Conservation (phyloP, 1,140 invertebrate genomes). For the Dreissena rostriformis region DNA sequence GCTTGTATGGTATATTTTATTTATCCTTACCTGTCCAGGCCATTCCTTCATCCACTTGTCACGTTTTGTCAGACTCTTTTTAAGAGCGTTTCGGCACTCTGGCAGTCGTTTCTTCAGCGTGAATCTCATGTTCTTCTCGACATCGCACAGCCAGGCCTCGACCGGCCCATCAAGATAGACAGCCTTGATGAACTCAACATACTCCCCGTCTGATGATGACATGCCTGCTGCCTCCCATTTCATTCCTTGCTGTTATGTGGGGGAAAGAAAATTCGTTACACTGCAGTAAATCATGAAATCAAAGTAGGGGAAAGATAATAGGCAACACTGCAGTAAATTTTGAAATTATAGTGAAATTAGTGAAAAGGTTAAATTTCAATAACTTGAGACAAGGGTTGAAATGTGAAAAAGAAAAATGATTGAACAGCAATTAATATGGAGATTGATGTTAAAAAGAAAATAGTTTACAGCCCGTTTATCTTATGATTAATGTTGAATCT, state of each 20-base stretch:
- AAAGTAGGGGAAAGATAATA: no score
- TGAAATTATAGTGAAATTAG: no score
- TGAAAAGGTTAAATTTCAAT: no score
- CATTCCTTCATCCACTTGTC: constrained; percentile 83
- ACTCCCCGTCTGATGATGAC: constrained; percentile 91
- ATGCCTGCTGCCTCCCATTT: constrained; percentile 87
- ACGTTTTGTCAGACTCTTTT: constrained; percentile 80
- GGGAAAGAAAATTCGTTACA: background rate
- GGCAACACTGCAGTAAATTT: no score
- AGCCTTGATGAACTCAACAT: constrained; percentile 87
- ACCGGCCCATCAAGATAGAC: constrained; percentile 89
- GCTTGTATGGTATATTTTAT: no score
- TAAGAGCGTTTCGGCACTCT: constrained; percentile 79
- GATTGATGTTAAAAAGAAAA: no score
- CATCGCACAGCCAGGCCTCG: constrained; percentile 88
- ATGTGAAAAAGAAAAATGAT: no score
- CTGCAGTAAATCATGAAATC: no score
- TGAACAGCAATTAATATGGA: no score
- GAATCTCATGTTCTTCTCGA: constrained; percentile 83
- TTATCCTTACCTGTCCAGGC: constrained; percentile 81
- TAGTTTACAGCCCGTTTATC: no score
- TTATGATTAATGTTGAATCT: no score
- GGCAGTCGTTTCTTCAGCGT: constrained; percentile 80
- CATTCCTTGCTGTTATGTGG: constrained; percentile 69
- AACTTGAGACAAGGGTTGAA: no score